phyloP scores from a whole-genome alignment of 1,140 invertebrate genomes.

The Cydia amplana region DNA sequence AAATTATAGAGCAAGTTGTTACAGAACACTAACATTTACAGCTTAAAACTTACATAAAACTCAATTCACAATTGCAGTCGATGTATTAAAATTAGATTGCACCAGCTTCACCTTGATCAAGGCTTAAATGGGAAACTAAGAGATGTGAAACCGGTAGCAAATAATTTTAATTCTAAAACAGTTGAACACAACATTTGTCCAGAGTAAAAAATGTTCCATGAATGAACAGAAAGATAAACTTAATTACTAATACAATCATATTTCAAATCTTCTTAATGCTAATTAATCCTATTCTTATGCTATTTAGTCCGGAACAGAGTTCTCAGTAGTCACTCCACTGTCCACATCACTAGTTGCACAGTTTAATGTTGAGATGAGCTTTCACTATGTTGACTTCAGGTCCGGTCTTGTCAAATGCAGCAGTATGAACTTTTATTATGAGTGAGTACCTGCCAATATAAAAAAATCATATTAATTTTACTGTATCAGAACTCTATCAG shows the following conservation, averaged over 20 bases:
- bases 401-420: conserved; percentile 65
- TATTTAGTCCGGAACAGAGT: conserved; percentile 72
- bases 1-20: conserved; percentile 59
- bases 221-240: conserved; percentile 67
- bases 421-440: conserved; percentile 46
- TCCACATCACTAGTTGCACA: conserved; percentile 71
- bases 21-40: conserved; percentile 64
- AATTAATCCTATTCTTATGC: conserved; percentile 68
- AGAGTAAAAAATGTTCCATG: conserved; percentile 57
- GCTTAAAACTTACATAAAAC: conserved; percentile 64
- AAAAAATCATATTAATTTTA: conserved; percentile 30
- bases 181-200: conserved; percentile 55
- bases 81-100: conserved; percentile 53
- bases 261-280: conserved; percentile 46
- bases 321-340: conserved; percentile 68
- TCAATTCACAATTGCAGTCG: conserved; percentile 43
- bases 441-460: conserved; percentile 40
- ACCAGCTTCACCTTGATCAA: conserved; percentile 38
- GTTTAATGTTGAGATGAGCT: conserved; percentile 58
- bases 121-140: not conserved
- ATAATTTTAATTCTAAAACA: conserved; percentile 49
- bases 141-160: conserved; percentile 44
- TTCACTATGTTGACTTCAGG: conserved; percentile 57
- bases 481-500: not conserved
- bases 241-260: conserved; percentile 73